Evolutionary conservation across 2,113 vertebrate genomes (phyloP).

Genomic region (Festucalex cinctus): DNA sequence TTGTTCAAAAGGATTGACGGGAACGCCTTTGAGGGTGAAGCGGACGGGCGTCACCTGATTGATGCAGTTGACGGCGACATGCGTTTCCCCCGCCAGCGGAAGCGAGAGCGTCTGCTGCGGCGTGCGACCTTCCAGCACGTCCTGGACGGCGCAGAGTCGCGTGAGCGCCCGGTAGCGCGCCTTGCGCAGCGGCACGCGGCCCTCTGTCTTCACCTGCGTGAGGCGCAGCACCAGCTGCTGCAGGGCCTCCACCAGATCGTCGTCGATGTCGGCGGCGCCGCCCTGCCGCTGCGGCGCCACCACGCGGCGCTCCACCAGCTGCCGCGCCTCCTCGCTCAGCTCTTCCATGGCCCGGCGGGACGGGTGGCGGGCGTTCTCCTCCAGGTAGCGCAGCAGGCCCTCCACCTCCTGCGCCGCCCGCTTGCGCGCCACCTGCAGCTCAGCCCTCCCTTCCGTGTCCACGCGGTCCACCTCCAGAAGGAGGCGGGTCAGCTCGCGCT

Average conservation of each 20-base stretch:
- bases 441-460: slow-evolving; percentile 85
- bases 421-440: slow-evolving; percentile 87
- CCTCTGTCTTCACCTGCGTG: slow-evolving; percentile 92
- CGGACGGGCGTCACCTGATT: no score
- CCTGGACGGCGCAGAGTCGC: slow-evolving; percentile 87
- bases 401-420: slow-evolving; percentile 87
- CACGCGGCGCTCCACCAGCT: slow-evolving; percentile 80
- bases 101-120: slow-evolving; percentile 82
- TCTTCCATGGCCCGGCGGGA: slow-evolving; percentile 83
- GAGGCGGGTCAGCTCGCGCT: slow-evolving; percentile 83
- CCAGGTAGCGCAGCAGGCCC: slow-evolving; percentile 86
- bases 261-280: slow-evolving; percentile 67
- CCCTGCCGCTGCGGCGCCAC: slow-evolving; percentile 79
- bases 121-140: slow-evolving; percentile 82
- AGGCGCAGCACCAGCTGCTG: slow-evolving; percentile 86
- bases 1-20: no score
- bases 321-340: slow-evolving; percentile 82
- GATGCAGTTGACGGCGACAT: slow-evolving; percentile 86
- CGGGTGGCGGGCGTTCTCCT: slow-evolving; percentile 90
- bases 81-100: slow-evolving; percentile 85
- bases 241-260: slow-evolving; percentile 87
- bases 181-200: slow-evolving; percentile 84
- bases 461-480: slow-evolving; percentile 93
- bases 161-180: slow-evolving; percentile 88
- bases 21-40: no score